These are phyloP conservation scores for Netelia fuscicornis DNA, from an alignment of 2,888 invertebrate species.

Conservation along the genomic window DNA sequence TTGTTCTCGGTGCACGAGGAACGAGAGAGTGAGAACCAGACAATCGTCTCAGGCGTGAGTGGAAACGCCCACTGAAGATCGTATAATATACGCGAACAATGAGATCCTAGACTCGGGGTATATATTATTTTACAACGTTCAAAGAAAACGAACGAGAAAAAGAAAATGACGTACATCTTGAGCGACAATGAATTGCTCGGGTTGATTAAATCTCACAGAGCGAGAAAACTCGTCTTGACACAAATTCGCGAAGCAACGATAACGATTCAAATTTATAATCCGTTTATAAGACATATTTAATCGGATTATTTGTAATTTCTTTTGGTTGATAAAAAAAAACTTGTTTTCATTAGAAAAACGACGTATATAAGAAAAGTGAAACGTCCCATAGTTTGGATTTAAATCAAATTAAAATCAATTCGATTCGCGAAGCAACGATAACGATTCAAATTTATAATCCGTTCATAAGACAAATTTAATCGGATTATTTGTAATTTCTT, in stretches of 20 bases:
- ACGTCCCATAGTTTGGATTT: neutral
- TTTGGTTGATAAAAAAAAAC: too few species aligned
- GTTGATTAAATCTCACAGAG: conserved; percentile 40
- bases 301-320: too few species aligned
- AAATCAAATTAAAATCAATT: neutral
- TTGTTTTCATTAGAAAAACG: too few species aligned
- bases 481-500: too few species aligned
- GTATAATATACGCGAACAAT: conserved; percentile 44
- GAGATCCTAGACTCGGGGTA: conserved; percentile 37
- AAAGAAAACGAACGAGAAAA: neutral
- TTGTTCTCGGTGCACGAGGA: neutral
- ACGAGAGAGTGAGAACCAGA: conserved; percentile 3
- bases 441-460: neutral
- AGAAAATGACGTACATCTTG: neutral
- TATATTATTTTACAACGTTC: conserved; percentile 43
- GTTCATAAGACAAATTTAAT: neutral
- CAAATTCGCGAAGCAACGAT: neutral
- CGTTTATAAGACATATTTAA: neutral
- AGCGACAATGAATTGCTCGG: conserved; percentile 34
- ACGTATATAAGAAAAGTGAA: too few species aligned
- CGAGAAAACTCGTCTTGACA: conserved; percentile 27
- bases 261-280: neutral
- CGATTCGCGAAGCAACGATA: neutral
- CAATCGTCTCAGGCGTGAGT: conserved; percentile 33
- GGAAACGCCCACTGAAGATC: conserved; percentile 49